Percentiles rank a stretch among this genome's conserved stretches.
These are phyloP conservation scores for Silurus asotus DNA, from an alignment of 2,113 vertebrate genomes.

Conservation along the genomic window DNA sequence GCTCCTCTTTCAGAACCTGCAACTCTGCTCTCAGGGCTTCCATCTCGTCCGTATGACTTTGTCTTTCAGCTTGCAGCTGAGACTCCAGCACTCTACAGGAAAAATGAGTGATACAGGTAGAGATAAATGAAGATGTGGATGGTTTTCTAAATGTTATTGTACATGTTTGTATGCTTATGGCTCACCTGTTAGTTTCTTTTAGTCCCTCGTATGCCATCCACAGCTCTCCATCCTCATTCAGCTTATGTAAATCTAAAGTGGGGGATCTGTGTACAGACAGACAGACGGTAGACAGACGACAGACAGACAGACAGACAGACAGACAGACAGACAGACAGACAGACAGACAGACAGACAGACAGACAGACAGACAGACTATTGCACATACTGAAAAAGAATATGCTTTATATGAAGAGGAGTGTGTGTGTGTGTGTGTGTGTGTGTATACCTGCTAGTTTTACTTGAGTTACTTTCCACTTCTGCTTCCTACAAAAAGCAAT, in stretches of 20 bases:
- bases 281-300: not conserved
- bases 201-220: slow-evolving; percentile 96
- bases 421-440: not conserved
- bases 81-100: slow-evolving; percentile 81
- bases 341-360: not conserved
- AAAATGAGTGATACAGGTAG: not conserved
- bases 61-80: slow-evolving; percentile 85
- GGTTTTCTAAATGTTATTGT: not conserved
- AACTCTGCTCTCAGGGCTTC: slow-evolving; percentile 80
- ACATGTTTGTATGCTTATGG: slow-evolving; percentile 15
- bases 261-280: slow-evolving; percentile 71
- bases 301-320: not conserved
- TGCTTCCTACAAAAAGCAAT: slow-evolving; percentile 36
- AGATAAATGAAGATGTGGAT: not conserved
- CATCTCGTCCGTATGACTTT: slow-evolving; percentile 75
- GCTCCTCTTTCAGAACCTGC: slow-evolving; percentile 82
- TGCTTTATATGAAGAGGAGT: not conserved
- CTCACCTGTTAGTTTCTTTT: slow-evolving; percentile 95
- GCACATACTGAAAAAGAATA: slow-evolving; percentile 10
- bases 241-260: slow-evolving; percentile 77
- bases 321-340: slow-evolving; percentile 44
- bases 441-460: slow-evolving; percentile 42
- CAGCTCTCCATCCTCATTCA: slow-evolving; percentile 97
- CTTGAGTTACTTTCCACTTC: slow-evolving; percentile 35
- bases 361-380: slow-evolving; percentile 44